Evolutionary conservation across 2,888 invertebrate genomes (phyloP).

Genomic region (Agrenia bidenticulata): DNA sequence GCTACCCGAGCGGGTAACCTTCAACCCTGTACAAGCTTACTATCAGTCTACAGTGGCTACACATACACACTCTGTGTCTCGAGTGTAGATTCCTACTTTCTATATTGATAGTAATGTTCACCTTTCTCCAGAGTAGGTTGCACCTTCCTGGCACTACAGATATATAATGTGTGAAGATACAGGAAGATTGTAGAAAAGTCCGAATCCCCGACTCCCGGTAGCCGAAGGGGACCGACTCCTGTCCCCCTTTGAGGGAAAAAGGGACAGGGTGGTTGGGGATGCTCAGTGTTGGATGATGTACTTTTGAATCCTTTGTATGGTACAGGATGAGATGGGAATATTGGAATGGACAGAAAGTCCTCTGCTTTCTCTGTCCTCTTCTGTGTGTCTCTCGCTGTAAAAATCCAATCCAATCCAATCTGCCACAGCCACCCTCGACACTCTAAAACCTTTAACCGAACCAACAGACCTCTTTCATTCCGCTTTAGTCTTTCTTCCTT

Average conservation of each 20-base stretch:
- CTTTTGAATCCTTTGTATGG: too few relatives aligned
- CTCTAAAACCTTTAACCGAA: conserved; percentile 1
- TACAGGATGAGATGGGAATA: too few relatives aligned
- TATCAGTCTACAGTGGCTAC: too few relatives aligned
- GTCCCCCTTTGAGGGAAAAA: not conserved
- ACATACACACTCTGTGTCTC: too few relatives aligned
- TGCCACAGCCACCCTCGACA: conserved; percentile 2
- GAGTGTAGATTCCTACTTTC: too few relatives aligned
- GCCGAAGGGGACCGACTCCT: not conserved
- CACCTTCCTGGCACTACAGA: too few relatives aligned
- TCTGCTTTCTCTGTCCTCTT: not conserved
- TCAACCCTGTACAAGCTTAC: too few relatives aligned
- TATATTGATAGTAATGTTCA: too few relatives aligned
- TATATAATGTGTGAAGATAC: too few relatives aligned
- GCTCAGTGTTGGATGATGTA: too few relatives aligned
- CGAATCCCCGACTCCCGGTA: not conserved
- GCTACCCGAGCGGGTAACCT: too few relatives aligned
- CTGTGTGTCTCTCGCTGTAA: not conserved
- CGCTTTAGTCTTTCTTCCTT: not conserved
- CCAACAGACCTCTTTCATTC: not conserved
- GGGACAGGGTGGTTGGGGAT: not conserved
- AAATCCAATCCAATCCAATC: conserved; percentile 6
- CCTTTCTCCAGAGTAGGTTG: too few relatives aligned
- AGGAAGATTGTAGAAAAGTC: not conserved
- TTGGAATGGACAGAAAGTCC: not conserved